Conservation (phyloP, 2,113 vertebrate genomes). For the Eurypyga helias region DNA sequence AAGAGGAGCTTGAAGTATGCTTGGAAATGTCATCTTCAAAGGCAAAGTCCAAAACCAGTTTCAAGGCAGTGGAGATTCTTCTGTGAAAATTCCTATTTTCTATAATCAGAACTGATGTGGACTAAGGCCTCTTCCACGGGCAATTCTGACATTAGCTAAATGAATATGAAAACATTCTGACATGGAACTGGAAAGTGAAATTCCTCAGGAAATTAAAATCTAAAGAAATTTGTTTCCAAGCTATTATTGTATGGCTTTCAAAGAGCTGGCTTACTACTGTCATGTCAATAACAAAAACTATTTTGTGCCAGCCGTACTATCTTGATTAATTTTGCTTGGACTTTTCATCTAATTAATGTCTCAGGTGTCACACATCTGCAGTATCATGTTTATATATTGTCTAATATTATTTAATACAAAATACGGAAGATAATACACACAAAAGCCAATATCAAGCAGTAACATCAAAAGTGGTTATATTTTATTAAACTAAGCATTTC, state of each 20-base stretch:
- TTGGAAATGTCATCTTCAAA: background rate
- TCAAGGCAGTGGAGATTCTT: background rate
- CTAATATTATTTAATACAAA: background rate
- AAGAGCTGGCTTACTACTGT: background rate
- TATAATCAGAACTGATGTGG: background rate
- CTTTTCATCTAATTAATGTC: background rate
- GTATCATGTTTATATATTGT: background rate
- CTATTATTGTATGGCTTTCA: background rate
- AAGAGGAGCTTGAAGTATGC: background rate
- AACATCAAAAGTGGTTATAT: background rate
- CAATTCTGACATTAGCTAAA: background rate
- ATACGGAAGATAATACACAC: background rate
- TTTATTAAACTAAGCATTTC: background rate
- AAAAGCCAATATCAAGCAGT: background rate
- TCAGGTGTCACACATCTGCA: background rate
- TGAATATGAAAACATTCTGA: background rate
- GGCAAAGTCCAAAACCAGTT: background rate
- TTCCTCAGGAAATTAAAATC: background rate
- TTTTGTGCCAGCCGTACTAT: background rate
- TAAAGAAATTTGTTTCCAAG: background rate
- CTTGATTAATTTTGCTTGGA: slow-evolving; percentile 16
- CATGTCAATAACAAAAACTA: background rate
- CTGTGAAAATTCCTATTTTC: background rate
- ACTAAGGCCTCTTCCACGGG: background rate
- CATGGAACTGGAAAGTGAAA: background rate